phyloP scores from a whole-genome alignment of 1,140 invertebrate genomes.

The Diplogasteroides magnus region DNA sequence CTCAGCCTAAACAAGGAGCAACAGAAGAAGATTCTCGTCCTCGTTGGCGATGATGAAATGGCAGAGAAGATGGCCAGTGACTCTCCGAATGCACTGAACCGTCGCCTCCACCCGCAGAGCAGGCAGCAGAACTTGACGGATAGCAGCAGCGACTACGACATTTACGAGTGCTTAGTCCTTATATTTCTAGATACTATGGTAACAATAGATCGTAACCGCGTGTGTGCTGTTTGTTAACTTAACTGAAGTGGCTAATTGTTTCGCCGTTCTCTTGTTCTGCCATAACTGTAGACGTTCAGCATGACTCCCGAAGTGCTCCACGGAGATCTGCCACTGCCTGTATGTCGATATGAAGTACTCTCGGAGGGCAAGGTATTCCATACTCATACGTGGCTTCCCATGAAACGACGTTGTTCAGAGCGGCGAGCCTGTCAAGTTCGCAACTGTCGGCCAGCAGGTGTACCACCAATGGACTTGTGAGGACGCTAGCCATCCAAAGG shows the following conservation, averaged over 20 bases:
- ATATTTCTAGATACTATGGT: neutral
- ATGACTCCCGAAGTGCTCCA: conserved; percentile 18
- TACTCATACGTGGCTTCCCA: too few relatives aligned
- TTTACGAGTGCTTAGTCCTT: neutral
- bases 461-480: conserved; percentile 39
- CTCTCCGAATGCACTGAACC: too few relatives aligned
- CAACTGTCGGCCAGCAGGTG: conserved; percentile 36
- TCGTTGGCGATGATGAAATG: conserved; percentile 25
- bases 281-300: too few relatives aligned
- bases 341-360: conserved; percentile 20
- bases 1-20: conserved; percentile 27
- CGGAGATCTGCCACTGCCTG: conserved; percentile 32
- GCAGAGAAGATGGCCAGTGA: too few relatives aligned
- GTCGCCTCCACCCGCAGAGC: too few relatives aligned
- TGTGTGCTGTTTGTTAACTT: too few relatives aligned
- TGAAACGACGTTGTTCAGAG: conserved; percentile 19
- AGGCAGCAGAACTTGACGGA: neutral
- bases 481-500: neutral
- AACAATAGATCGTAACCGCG: neutral
- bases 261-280: too few relatives aligned
- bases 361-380: neutral
- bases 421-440: conserved; percentile 40
- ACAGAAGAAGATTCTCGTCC: conserved; percentile 30
- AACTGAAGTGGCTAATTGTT: too few relatives aligned
- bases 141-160: neutral